These are phyloP conservation scores for Cryptosula pallasiana DNA, from an alignment of 2,888 invertebrate genomes.

Conservation along the genomic window DNA sequence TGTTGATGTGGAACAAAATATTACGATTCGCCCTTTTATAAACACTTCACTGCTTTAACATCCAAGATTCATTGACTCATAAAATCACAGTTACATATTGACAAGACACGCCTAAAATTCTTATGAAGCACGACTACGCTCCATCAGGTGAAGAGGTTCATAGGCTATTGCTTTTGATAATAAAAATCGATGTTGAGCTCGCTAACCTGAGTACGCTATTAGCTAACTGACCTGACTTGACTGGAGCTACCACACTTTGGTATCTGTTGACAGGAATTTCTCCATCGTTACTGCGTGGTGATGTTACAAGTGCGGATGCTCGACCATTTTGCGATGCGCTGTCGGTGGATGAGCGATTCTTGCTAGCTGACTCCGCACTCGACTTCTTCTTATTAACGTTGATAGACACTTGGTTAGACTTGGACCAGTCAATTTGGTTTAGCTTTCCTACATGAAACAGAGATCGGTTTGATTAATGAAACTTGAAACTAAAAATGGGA, in stretches of 20 bases:
- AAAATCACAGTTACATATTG: too few species aligned
- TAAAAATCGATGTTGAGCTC: too few species aligned
- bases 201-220: neutral
- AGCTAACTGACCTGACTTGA: slow-evolving; percentile 20
- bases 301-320: neutral
- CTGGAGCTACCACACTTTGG: slow-evolving; percentile 10
- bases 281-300: neutral
- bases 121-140: too few species aligned
- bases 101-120: too few species aligned
- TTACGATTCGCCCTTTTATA: too few species aligned
- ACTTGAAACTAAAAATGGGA: too few species aligned
- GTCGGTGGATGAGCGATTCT: neutral
- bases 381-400: neutral
- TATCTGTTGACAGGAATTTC: slow-evolving; percentile 12
- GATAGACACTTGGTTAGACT: slow-evolving; percentile 13
- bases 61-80: too few species aligned
- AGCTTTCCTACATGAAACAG: neutral
- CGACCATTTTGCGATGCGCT: neutral
- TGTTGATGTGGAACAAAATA: too few species aligned
- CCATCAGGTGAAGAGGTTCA: too few species aligned
- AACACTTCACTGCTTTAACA: too few species aligned
- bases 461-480: too few species aligned
- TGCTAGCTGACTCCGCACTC: neutral
- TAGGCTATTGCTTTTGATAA: too few species aligned
- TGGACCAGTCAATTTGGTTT: slow-evolving; percentile 21